phyloP scores from a whole-genome alignment of 2,797 vertebrate species.

The Phrynocephalus forsythii region DNA sequence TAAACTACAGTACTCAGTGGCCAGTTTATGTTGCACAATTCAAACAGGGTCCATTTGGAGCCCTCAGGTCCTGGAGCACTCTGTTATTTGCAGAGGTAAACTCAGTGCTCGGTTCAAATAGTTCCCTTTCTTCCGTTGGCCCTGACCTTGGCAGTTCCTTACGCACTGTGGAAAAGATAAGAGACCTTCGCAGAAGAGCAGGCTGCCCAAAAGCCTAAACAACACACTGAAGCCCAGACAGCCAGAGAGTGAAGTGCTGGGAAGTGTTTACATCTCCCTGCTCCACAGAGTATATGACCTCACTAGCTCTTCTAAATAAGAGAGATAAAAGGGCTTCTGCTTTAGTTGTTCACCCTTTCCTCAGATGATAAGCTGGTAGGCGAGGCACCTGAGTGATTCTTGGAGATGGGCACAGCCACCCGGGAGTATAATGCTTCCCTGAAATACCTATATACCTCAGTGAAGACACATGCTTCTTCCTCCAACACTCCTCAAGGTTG shows the following conservation, averaged over 20 bases:
- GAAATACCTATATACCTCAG: not conserved
- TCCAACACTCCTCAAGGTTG: not conserved
- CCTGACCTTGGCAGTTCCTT: slow-evolving; percentile 7
- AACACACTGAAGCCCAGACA: slow-evolving; percentile 1
- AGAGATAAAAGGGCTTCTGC: slow-evolving; percentile 1
- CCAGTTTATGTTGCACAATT: not conserved
- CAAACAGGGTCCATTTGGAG: not conserved
- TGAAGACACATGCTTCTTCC: not conserved
- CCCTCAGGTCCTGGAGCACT: not conserved
- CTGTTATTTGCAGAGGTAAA: not conserved
- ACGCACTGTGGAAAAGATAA: not conserved
- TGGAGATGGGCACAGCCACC: not conserved
- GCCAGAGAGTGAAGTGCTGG: not conserved
- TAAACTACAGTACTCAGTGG: not conserved
- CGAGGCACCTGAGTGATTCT: not conserved
- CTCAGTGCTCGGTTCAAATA: not conserved
- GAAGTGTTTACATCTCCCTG: slow-evolving; percentile 11
- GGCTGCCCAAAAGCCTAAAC: slow-evolving; percentile 19
- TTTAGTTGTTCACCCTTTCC: not conserved
- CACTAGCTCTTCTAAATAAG: slow-evolving; percentile 22
- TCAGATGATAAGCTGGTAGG: not conserved
- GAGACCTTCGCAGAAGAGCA: slow-evolving; percentile 10
- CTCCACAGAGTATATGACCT: not conserved
- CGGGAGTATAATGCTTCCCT: not conserved
- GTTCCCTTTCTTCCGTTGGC: not conserved